Evolutionary conservation across 2,888 invertebrate species (phyloP), one percentile per base, ranked within the genome.

Genomic region (Tenthredo mesomela): DNA sequence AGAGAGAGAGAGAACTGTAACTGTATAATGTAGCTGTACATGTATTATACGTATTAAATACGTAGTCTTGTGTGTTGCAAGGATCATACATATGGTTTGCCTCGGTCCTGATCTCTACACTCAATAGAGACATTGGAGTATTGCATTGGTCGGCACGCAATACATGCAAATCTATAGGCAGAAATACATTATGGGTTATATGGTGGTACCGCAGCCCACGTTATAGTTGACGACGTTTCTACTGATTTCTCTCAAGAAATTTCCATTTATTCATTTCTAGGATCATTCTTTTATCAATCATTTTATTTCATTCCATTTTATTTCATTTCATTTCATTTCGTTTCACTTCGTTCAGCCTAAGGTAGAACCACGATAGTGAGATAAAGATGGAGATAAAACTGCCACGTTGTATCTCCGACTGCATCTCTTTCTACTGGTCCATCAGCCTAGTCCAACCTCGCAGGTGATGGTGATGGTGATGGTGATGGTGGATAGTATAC

Each of bases 391-490:
- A 43, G 47, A 75, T 1, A 25, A 25, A 47, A 50, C 21, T 58
- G 58, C 37, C 47, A 80, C 58, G 80, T 80, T 29, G 40, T 50
- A 25, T 29, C 29, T 54, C 21, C 43, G 0, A 50, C 25, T 67
- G 67, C 33, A 50, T 84, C 84, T 84, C 40, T 29, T 40, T 58
- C 21, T 84, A 77, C n/a, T 25, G 84, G 75, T 77, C 75, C 58
- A 58, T 73, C 84, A 40, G 58, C 84, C 84, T 58, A 84, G 77
- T 75, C 75, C 15, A 75, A 77, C 61, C 84, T 84, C 10, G 18
- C 54, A 54, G 67, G 43, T 47, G 83, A 43, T 29, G 58, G 37
- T 61, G 58, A 37, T 37, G 37, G 37, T 37, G 37, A 80, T 61
- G 2, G 37, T 37, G 37, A 80, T 61, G 6, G 33, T 50, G 50